Evolutionary conservation across 2,797 vertebrate genomes (phyloP).

Genomic region (Passerculus sandwichensis): DNA sequence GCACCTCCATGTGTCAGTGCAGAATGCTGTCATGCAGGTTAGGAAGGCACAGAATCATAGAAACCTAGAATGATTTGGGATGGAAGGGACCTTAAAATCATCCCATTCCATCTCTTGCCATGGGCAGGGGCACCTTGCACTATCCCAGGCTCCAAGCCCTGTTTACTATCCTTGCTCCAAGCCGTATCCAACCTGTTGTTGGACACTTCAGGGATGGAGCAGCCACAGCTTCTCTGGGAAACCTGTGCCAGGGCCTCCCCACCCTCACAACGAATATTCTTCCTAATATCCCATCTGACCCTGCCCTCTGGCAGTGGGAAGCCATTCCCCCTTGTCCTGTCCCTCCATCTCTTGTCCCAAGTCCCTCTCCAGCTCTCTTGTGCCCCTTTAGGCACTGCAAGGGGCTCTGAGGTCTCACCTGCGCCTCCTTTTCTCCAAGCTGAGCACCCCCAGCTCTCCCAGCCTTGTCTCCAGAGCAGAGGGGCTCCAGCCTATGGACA

Average conservation of each 20-base stretch:
- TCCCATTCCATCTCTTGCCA: not conserved
- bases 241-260: fast-evolving
- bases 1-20: not conserved
- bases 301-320: not conserved
- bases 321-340: not conserved
- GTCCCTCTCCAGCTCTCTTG: not conserved
- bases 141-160: not conserved
- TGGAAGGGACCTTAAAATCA: not conserved
- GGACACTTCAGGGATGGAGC: not conserved
- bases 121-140: not conserved
- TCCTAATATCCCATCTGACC: not conserved
- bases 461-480: not conserved
- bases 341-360: not conserved
- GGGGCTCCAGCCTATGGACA: not conserved
- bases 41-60: not conserved
- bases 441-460: not conserved
- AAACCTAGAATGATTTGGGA: not conserved
- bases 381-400: not conserved
- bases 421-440: not conserved
- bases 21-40: not conserved
- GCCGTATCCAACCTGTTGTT: fast-evolving
- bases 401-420: not conserved
- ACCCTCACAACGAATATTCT: not conserved
- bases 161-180: not conserved
- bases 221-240: not conserved